phyloP scores from a whole-genome alignment of 2,888 invertebrate genomes.

The Dryobotodes eremita region DNA sequence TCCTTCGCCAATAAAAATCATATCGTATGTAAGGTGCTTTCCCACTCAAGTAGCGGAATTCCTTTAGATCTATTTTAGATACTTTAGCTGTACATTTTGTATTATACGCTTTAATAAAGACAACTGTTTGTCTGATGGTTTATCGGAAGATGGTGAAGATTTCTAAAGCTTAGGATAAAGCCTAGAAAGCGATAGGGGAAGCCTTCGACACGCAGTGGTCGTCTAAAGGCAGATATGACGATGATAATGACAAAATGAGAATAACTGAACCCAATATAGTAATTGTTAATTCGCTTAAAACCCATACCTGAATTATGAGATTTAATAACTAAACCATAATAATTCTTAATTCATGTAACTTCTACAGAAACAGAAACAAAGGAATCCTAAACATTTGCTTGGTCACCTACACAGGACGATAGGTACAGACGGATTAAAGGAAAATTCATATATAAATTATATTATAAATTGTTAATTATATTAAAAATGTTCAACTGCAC shows the following conservation, averaged over 20 bases:
- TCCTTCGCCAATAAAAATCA: background rate
- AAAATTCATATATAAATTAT: slow-evolving; percentile 1
- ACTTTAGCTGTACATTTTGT: slow-evolving; percentile 16
- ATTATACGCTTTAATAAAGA: background rate
- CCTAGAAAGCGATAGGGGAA: background rate
- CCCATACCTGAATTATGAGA: background rate
- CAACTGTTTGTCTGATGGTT: background rate
- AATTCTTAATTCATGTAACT: background rate
- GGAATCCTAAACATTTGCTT: background rate
- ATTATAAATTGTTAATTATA: no score
- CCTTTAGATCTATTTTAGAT: slow-evolving; percentile 19
- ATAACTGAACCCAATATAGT: background rate
- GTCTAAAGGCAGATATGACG: background rate
- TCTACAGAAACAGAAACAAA: slow-evolving; percentile 14
- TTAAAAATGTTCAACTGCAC: background rate
- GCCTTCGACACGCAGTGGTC: background rate
- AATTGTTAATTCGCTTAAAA: background rate
- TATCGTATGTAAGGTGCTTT: slow-evolving; percentile 3
- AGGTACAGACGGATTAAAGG: background rate
- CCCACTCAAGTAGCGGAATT: background rate
- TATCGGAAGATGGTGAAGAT: background rate
- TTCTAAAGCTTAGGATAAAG: background rate
- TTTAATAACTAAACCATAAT: slow-evolving; percentile 21
- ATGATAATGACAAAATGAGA: background rate
- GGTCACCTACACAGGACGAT: background rate